These are phyloP conservation scores for Gymnosoma rotundatum DNA, from an alignment of 2,888 invertebrate species.

Conservation along the genomic window DNA sequence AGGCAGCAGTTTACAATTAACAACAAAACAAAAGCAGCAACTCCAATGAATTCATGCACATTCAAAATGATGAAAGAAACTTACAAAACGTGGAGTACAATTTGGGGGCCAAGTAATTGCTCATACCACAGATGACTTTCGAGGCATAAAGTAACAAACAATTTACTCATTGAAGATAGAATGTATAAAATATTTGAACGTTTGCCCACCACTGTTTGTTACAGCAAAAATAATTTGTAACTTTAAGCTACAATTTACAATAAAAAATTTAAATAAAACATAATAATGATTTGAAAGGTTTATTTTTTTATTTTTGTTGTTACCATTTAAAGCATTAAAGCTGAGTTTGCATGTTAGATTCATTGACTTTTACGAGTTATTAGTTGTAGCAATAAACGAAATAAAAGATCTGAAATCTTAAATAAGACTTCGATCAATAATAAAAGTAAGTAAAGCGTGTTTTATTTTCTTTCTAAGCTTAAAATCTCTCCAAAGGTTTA, in stretches of 20 bases:
- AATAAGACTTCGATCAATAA: neutral
- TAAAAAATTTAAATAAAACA: conserved; percentile 40
- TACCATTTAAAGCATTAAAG: conserved; percentile 32
- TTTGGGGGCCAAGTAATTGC: conserved; percentile 44
- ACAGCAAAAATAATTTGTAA: conserved; percentile 61
- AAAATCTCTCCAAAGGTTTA: too few species aligned
- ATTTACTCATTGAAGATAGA: neutral
- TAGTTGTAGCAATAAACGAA: conserved; percentile 24
- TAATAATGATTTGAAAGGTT: conserved; percentile 38
- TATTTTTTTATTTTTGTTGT: too few species aligned
- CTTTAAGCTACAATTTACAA: conserved; percentile 55
- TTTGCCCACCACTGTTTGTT: conserved; percentile 35
- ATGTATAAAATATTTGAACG: neutral
- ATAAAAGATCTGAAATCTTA: conserved; percentile 17
- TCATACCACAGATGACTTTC: neutral
- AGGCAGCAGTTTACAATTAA: conserved; percentile 47
- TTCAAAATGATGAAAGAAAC: conserved; percentile 27
- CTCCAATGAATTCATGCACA: conserved; percentile 43
- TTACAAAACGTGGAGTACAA: conserved; percentile 49
- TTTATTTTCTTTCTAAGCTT: conserved; percentile 20
- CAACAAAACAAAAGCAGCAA: conserved; percentile 7
- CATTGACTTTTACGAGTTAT: conserved; percentile 40
- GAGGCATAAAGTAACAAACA: conserved; percentile 24
- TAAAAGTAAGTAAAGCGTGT: neutral
- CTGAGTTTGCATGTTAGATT: conserved; percentile 62